Evolutionary conservation across 1,140 invertebrate genomes (phyloP), one percentile per base, ranked within the genome.

Genomic region (Temnothorax longispinosus): DNA sequence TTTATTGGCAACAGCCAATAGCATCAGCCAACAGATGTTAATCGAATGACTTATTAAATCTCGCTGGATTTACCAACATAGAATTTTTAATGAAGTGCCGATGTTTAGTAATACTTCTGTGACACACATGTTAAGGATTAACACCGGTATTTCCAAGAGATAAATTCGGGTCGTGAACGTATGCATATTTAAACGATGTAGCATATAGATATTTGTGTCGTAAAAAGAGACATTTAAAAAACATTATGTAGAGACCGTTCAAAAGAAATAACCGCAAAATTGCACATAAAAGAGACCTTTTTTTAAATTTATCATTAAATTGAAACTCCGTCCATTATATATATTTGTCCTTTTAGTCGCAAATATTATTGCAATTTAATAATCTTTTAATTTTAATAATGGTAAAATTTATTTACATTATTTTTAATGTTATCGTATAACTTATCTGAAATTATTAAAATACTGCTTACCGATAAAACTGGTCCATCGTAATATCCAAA

Each of bases 401-500:
- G 38, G 13, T 27, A 44, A 67, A 15, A 35, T 15, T 35, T 32
- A 13, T 60, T 60, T 27, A 27, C 1, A 27, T 56, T 41, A 41
- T 41, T 6, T 27, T 27, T 15, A 62, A 18, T 7, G 32, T 62
- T 62, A 41, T 38, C 7, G 7, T 10, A 27, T n/a, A n/a, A 65
- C n/a, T 65, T 38, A 10, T 35, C 27, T 41, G 10, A 3, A 15
- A 21, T 58, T 8, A 4, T 65, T 47, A 50, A 78, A 52, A 47
- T 80, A 64, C 65, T 15, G 89, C 93, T 69, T 89, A 95, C 95
- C 95, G 85, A 93, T 72, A 15, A 92, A 85, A 82, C 90, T 88
- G 89, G 92, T 91, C 92, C 94, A 94, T 87, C 91, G 84, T 77
- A 95, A 88, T 90, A 95, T 94, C 92, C 92, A 95, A 88, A 95